These are phyloP conservation scores for Trinorchestia longiramus DNA, from an alignment of 1,140 invertebrate genomes.

Conservation along the genomic window DNA sequence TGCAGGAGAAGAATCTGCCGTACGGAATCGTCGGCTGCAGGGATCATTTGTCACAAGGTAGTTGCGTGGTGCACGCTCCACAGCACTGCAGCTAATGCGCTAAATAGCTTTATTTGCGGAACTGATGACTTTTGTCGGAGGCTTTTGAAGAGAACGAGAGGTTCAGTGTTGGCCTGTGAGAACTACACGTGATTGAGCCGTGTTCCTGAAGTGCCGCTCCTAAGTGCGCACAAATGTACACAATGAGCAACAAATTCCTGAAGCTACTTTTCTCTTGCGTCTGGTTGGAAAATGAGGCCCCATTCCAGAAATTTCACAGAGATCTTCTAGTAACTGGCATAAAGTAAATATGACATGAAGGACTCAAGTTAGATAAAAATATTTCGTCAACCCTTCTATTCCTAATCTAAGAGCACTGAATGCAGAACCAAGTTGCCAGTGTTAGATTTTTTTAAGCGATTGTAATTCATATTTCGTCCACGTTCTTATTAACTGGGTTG, in stretches of 20 bases:
- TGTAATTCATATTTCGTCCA: no score
- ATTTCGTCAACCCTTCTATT: no score
- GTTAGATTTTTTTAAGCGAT: no score
- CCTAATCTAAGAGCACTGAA: no score
- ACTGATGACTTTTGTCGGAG: conserved; percentile 47
- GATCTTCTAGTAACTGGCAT: background rate
- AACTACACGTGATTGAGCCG: background rate
- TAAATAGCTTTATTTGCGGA: conserved; percentile 53
- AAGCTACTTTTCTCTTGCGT: background rate
- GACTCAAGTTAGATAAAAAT: no score
- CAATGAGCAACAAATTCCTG: conserved; percentile 32
- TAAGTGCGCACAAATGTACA: background rate
- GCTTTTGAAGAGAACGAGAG: conserved; percentile 45
- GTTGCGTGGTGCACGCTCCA: background rate
- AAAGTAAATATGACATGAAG: no score
- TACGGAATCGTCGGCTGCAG: background rate
- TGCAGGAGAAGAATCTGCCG: background rate
- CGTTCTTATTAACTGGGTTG: no score
- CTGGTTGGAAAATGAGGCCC: background rate
- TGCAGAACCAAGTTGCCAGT: no score
- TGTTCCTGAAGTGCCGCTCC: background rate
- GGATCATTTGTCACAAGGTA: conserved; percentile 29
- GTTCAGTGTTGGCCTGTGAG: conserved; percentile 1
- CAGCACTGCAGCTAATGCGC: conserved; percentile 37
- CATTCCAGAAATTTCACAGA: background rate